Base-by-base conservation (phyloP, 2,113 vertebrate genomes). In the Brienomyrus brachyistius region DNA sequence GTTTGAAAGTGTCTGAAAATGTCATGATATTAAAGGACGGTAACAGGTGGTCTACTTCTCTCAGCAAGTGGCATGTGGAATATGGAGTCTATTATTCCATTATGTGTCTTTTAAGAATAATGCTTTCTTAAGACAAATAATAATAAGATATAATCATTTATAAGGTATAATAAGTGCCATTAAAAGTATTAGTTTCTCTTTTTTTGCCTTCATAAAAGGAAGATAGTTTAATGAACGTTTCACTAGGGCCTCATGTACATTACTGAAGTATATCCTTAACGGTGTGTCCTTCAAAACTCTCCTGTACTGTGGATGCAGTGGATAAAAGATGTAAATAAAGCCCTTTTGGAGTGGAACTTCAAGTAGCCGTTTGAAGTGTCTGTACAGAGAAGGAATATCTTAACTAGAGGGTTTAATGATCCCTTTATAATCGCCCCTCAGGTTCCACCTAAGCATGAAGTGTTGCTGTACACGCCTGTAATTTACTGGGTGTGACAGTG, bases 181-280 rank as follows among this genome's bases (percentile, higher is more conserved):
- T 77, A 77, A 17, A 77, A 40, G 35, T 7, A 43, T 77, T 43
- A 1, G 0, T 6, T 47, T 66, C 5, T 88, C 13, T 31, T 88
- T 66, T 23, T 66, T 47, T n/a, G 2, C 52, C 35, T 35, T 88
- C 19, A 88, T 56, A 5, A 52, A 10, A 66, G 19, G 27, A 62
- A 40, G 35, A 47, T n/a, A 17, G 47, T 59, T 52, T 62, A 74
- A 35, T 74, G 66, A 89, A 77, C 51, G 1, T 89, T 62, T 91
- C 87, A 91, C 90, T 91, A 2, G 87, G 89, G 86, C 17, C 86
- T 87, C 91, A 93, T 92, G 93, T 94, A 90, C 92, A 74, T 92
- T 93, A 94, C 93, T 92, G 91, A 93, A 88, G 88, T 56, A 84
- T 92, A 77, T 92, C 93, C 91, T 93, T 88, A 91, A 88, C 8